These are phyloP conservation scores for Eutolmus rufibarbis DNA, from an alignment of 2,888 invertebrate species.

Conservation along the genomic window DNA sequence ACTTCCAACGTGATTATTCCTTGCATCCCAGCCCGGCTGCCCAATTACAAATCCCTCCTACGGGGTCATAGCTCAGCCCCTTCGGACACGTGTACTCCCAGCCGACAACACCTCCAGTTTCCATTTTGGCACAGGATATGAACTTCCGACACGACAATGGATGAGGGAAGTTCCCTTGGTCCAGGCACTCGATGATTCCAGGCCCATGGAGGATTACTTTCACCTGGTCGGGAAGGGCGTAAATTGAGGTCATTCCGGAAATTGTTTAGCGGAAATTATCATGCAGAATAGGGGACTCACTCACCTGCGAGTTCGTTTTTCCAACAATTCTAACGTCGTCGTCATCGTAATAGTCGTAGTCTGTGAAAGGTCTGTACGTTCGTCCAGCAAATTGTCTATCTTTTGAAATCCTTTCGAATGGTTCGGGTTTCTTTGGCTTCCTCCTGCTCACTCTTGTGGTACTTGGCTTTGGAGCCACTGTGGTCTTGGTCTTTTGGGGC, in stretches of 20 bases:
- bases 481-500: slow-evolving; percentile 54
- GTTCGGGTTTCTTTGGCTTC: slow-evolving; percentile 48
- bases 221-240: slow-evolving; percentile 50
- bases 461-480: slow-evolving; percentile 38
- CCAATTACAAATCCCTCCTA: slow-evolving; percentile 92
- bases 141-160: slow-evolving; percentile 90
- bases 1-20: slow-evolving; percentile 60
- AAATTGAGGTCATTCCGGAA: background rate
- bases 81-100: slow-evolving; percentile 91
- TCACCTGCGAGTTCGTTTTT: slow-evolving; percentile 65
- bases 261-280: background rate
- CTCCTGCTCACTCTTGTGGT: slow-evolving; percentile 53
- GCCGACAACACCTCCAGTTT: slow-evolving; percentile 77
- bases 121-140: slow-evolving; percentile 86
- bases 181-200: slow-evolving; percentile 82
- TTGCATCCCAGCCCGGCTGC: slow-evolving; percentile 81
- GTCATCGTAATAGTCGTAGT: slow-evolving; percentile 78
- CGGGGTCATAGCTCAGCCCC: slow-evolving; percentile 85
- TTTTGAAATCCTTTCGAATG: slow-evolving; percentile 55
- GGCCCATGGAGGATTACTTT: slow-evolving; percentile 70
- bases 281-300: background rate
- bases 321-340: slow-evolving; percentile 67
- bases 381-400: slow-evolving; percentile 50
- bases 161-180: slow-evolving; percentile 91
- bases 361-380: slow-evolving; percentile 60